Evolutionary conservation across 2,888 invertebrate genomes (phyloP).

Genomic region (Subacronicta megacephala): DNA sequence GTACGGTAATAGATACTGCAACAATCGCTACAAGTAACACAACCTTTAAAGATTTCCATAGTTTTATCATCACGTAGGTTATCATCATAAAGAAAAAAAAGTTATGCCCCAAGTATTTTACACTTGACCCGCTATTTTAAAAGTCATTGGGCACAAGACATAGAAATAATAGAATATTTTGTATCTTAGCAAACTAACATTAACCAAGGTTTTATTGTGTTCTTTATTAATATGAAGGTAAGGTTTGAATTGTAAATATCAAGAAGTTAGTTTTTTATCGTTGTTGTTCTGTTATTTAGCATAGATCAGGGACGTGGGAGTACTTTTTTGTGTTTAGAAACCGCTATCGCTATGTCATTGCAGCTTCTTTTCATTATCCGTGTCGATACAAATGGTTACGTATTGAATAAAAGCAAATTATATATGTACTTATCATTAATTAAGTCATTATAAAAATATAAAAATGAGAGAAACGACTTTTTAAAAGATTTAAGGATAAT

Average conservation of each 20-base stretch:
- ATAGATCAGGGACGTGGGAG: slow-evolving; percentile 62
- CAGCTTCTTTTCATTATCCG: slow-evolving; percentile 25
- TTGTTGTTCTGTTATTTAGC: slow-evolving; percentile 36
- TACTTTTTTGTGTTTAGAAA: slow-evolving; percentile 45
- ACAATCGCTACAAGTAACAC: too few relatives aligned
- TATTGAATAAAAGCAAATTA: background rate
- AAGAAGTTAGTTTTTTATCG: slow-evolving; percentile 27
- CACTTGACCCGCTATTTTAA: slow-evolving; percentile 34
- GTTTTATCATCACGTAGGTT: too few relatives aligned
- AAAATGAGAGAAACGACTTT: background rate
- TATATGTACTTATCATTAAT: background rate
- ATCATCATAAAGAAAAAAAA: background rate
- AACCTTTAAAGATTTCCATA: too few relatives aligned
- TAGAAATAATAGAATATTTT: slow-evolving; percentile 32
- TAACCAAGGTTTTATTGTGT: background rate
- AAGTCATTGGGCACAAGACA: slow-evolving; percentile 23
- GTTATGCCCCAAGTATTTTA: slow-evolving; percentile 16
- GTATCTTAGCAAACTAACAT: slow-evolving; percentile 4
- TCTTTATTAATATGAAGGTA: slow-evolving; percentile 3
- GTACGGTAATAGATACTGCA: too few relatives aligned
- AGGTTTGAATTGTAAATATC: slow-evolving; percentile 13
- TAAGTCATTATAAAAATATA: background rate
- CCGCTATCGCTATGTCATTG: slow-evolving; percentile 40
- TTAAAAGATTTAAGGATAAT: background rate
- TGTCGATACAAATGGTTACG: slow-evolving; percentile 5